Conservation (phyloP, 2,113 vertebrate genomes). For the Halichoerus grypus region DNA sequence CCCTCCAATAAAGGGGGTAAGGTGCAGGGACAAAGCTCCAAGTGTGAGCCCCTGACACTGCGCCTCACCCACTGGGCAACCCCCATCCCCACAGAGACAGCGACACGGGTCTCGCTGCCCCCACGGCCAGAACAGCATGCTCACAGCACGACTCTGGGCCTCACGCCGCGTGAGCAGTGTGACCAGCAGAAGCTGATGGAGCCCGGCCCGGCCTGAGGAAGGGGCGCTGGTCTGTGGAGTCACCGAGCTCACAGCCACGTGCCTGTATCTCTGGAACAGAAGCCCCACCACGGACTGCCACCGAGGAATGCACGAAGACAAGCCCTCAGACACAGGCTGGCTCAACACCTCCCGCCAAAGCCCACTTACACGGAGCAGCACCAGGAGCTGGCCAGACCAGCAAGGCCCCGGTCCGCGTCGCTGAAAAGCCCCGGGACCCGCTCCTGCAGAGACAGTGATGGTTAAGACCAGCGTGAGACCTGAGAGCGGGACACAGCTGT, state of each 20-base stretch:
- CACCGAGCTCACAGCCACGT: fast-evolving
- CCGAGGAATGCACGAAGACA: not conserved
- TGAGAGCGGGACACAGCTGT: not conserved
- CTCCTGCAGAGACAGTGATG: not conserved
- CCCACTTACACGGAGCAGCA: not conserved
- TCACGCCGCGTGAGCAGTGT: fast-evolving
- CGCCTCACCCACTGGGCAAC: no score
- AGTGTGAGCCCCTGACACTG: not conserved
- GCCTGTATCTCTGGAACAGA: not conserved
- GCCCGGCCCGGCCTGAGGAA: no score
- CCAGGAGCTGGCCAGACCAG: not conserved
- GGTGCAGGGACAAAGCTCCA: not conserved
- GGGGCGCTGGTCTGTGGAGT: not conserved
- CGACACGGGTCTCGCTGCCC: fast-evolving
- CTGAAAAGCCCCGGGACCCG: not conserved
- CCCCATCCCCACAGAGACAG: not conserved
- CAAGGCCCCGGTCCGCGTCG: no score
- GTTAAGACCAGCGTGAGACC: not conserved
- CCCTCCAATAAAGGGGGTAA: not conserved
- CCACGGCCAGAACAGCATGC: no score
- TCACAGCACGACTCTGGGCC: not conserved
- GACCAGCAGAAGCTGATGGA: not conserved
- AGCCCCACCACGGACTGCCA: not conserved
- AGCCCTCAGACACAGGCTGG: not conserved
- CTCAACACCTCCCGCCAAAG: not conserved